Evolutionary conservation across 2,888 invertebrate genomes (phyloP), one percentile per base, ranked within the genome.

Genomic region (Philonicus albiceps): DNA sequence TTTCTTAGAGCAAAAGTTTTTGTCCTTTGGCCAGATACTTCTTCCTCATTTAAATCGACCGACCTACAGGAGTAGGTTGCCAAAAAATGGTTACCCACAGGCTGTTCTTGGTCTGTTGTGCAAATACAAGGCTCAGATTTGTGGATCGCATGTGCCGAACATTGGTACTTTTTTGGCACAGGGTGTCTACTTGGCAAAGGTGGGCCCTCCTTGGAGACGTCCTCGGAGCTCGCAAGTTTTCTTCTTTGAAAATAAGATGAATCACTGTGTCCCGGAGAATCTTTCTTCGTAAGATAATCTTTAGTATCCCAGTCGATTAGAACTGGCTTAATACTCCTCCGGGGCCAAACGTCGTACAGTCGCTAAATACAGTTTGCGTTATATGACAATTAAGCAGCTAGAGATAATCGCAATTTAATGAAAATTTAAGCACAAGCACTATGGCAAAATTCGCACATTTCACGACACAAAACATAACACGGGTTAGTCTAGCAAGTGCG

Each of bases 381-480:
- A 53, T 53, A 64, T 49, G 49, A 64, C 64, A 22, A 64, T 64
- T 64, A 19, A 22, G 64, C 64, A 64, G 64, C 64, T 19, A 64
- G 22, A 64, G 11, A 19, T 27, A 64, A 64, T 64, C 64, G 64
- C 64, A 19, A 31, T 37, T 74, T 74, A 31, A 74, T 37, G 19
- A 74, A 74, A 49, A 11, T 13, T 74, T 16, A 74, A 81, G 74
- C 85, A 49, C 73, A 85, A 72, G 49, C 27, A 84, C 40, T 72
- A n/a, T 31, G n/a, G n/a, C n/a, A 3, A 72, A 64, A 64, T 11
- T 74, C 30, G 74, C 72, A 87, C 80, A 74, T 64, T 22, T 19
- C 64, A 27, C 30, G n/a, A 76, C 78, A 81, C 81, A 87, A 83
- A 74, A 81, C 73, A 73, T 81, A 86, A 86, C 64, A 83, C 76